A percentile compares a stretch with the other conserved stretches of the same genome.
These are phyloP conservation scores for Ptychobarbus kaznakovi DNA, from an alignment of 2,797 vertebrate genomes.

Conservation along the genomic window DNA sequence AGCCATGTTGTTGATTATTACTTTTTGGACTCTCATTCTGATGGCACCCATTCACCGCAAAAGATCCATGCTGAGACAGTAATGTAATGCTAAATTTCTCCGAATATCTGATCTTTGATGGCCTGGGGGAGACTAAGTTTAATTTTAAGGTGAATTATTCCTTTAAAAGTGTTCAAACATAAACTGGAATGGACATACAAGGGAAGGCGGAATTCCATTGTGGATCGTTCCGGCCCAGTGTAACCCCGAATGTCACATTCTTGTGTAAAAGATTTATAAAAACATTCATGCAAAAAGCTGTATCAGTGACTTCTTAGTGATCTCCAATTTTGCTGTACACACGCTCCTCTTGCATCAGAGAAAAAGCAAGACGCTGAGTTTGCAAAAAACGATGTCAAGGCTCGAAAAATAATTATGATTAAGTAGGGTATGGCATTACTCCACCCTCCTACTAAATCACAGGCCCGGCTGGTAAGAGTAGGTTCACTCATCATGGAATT, in stretches of 20 bases:
- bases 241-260: background rate
- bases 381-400: conserved; percentile 63
- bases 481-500: conserved; percentile 61
- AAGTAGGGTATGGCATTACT: conserved; percentile 66
- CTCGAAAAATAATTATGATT: conserved; percentile 76
- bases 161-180: background rate
- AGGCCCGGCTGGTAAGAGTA: conserved; percentile 48
- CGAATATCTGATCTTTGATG: background rate
- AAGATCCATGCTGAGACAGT: background rate
- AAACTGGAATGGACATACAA: background rate
- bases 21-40: background rate
- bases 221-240: background rate
- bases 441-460: conserved; percentile 70
- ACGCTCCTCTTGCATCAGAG: conserved; percentile 42
- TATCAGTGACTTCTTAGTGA: conserved; percentile 22
- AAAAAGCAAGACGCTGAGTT: conserved; percentile 65
- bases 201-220: background rate
- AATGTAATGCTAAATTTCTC: background rate
- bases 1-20: background rate
- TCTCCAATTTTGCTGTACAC: conserved; percentile 14
- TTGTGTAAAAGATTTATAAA: background rate
- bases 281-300: background rate
- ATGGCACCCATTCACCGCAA: background rate
- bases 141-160: background rate
- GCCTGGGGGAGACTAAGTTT: background rate